Evolutionary conservation across 2,888 invertebrate species (phyloP).

Genomic region (Hipparchia sbordonii): DNA sequence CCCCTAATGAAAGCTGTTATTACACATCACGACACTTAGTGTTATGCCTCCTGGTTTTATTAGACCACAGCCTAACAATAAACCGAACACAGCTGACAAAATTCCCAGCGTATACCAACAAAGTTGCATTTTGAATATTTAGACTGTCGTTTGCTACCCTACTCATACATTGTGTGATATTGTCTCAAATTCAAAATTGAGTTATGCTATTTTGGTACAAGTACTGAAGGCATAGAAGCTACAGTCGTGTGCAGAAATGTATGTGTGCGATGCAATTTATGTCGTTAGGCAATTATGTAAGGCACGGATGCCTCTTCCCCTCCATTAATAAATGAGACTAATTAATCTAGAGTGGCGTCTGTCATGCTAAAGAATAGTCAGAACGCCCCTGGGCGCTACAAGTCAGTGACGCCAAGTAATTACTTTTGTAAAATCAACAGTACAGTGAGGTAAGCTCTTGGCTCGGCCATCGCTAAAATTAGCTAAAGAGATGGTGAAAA

Average conservation of each 20-base stretch:
- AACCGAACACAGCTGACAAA: background rate
- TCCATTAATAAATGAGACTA: slow-evolving; percentile 70
- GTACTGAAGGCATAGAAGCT: slow-evolving; percentile 29
- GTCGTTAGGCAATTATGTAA: slow-evolving; percentile 44
- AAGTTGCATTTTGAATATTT: slow-evolving; percentile 9
- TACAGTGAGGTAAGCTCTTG: slow-evolving; percentile 47
- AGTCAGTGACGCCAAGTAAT: slow-evolving; percentile 66
- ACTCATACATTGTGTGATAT: slow-evolving; percentile 13
- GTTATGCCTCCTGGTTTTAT: slow-evolving; percentile 45
- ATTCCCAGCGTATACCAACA: slow-evolving; percentile 29
- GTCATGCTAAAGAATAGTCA: slow-evolving; percentile 76
- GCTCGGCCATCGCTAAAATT: slow-evolving; percentile 37
- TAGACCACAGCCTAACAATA: slow-evolving; percentile 41
- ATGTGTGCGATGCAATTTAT: slow-evolving; percentile 37
- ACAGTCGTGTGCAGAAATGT: slow-evolving; percentile 37
- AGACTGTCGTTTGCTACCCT: slow-evolving; percentile 30
- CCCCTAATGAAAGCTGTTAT: slow-evolving; percentile 51
- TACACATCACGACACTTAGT: slow-evolving; percentile 43
- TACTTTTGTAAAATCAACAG: slow-evolving; percentile 73
- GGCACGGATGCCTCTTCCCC: slow-evolving; percentile 58
- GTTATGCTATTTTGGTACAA: slow-evolving; percentile 19
- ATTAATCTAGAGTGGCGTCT: slow-evolving; percentile 77
- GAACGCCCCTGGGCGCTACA: slow-evolving; percentile 53
- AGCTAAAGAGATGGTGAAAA: background rate
- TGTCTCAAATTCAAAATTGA: slow-evolving; percentile 17